phyloP scores from a whole-genome alignment of 2,888 invertebrate species.

The Pandemis cinnamomeana region DNA sequence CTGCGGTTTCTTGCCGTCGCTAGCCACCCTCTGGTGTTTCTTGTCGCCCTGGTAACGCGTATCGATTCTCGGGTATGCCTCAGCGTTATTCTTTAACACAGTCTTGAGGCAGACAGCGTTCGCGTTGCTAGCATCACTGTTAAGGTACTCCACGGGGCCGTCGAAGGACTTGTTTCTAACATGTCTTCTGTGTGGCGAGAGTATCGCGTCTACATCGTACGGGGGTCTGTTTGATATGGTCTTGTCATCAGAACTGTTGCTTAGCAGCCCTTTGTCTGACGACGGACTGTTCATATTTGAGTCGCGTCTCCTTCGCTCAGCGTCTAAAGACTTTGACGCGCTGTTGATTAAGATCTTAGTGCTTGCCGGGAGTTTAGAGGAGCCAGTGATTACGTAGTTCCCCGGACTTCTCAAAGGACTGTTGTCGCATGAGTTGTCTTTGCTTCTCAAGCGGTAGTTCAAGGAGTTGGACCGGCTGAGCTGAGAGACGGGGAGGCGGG shows the following conservation, averaged over 20 bases:
- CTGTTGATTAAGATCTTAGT: constrained; percentile 68
- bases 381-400: constrained; percentile 79
- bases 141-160: constrained; percentile 67
- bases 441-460: constrained; percentile 75
- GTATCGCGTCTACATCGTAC: constrained; percentile 68
- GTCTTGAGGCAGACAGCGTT: constrained; percentile 73
- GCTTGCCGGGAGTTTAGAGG: constrained; percentile 67
- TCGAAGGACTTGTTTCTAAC: constrained; percentile 83
- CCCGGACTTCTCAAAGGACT: constrained; percentile 79
- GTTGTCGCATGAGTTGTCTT: constrained; percentile 70
- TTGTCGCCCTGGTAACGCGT: constrained; percentile 74
- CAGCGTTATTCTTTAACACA: constrained; percentile 77
- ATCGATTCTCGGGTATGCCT: constrained; percentile 72
- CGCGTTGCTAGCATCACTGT: constrained; percentile 71
- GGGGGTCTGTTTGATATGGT: constrained; percentile 73
- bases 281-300: constrained; percentile 78
- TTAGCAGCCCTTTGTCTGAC: constrained; percentile 67
- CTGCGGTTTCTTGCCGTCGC: constrained; percentile 61
- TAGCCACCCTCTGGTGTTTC: constrained; percentile 64
- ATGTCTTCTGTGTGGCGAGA: constrained; percentile 81
- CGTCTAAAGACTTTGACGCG: constrained; percentile 74
- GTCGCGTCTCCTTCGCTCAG: constrained; percentile 63
- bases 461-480: constrained; percentile 79
- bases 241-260: constrained; percentile 79
- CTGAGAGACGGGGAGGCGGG: constrained; percentile 77